Base-by-base conservation (phyloP, 1,140 invertebrate genomes). In the Drosophila trapezifrons region DNA sequence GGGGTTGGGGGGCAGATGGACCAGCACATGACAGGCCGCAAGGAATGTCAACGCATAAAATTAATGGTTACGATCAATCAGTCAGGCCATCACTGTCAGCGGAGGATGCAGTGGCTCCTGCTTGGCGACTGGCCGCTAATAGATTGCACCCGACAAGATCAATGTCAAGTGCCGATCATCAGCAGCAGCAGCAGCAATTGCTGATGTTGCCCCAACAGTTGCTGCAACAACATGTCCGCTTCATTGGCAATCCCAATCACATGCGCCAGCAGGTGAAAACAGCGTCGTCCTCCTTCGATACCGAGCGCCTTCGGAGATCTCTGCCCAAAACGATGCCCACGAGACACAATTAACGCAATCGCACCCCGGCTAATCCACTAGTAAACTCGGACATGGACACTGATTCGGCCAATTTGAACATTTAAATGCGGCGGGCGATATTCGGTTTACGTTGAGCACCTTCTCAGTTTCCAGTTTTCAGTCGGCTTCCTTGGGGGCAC, bases 21-120 rank as follows among this genome's bases (percentile, higher is more conserved):
- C 5, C 67, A 49, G 70, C 84, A 58, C 29, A 52, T 37, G 49
- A 73, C 76, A 70, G 76, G 84, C 84, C 77, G 54, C 84, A 78
- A 81, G 72, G 86, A 86, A 87, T 90, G 89, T 79, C 84, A 85
- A 82, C 81, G 84, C 78, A 85, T 89, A 77, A 90, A 90, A 80
- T 90, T 83, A 90, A 90, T 91, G 73, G 78, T 54, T 77, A 78
- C 89, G 73, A 91, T 91, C 89, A 82, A 91, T 89, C 89, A 91
- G 89, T 80, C 89, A 89, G 81, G 74, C 67, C 80, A 83, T 91
- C 89, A 91, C 72, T 89, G 81, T 87, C 90, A 89, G 8, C 62
- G 51, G 64, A 69, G 63, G 74, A 80, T 64, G 69, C 49, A 38
- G 45, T 32, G 47, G 52, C 37, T 42, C 22, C 64, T 45, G 37